These are phyloP conservation scores for Keiferia lycopersicella DNA, from an alignment of 2,888 invertebrate species.

Conservation along the genomic window DNA sequence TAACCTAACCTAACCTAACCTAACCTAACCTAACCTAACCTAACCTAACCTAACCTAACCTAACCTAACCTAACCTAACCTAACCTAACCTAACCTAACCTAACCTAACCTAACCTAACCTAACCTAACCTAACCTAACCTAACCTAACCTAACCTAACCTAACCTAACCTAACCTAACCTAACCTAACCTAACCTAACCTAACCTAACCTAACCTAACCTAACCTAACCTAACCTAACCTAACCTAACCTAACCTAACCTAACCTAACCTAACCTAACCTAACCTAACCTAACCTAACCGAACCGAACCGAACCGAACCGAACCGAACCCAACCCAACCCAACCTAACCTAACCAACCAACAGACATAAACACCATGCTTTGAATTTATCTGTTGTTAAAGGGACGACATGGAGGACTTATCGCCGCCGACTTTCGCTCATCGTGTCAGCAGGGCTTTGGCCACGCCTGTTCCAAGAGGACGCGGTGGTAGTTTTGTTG, in stretches of 20 bases:
- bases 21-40: constrained; percentile 29
- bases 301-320: constrained; percentile 28
- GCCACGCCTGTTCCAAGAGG: too few species aligned
- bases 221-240: too few species aligned
- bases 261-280: constrained; percentile 26
- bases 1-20: constrained; percentile 23
- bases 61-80: constrained; percentile 31
- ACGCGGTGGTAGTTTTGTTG: too few species aligned
- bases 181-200: too few species aligned
- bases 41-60: constrained; percentile 28
- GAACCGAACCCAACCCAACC: constrained; percentile 31
- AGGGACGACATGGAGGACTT: too few species aligned
- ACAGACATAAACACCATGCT: too few species aligned
- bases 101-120: constrained; percentile 28
- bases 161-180: constrained; percentile 17
- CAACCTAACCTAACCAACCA: too few species aligned
- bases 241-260: too few species aligned
- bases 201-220: too few species aligned
- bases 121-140: constrained; percentile 26
- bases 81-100: constrained; percentile 28
- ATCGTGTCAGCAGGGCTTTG: too few species aligned
- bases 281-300: constrained; percentile 27
- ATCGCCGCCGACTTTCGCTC: too few species aligned
- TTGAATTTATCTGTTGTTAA: too few species aligned
- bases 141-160: constrained; percentile 10